These are phyloP conservation scores for Chrysomela aeneicollis DNA, from an alignment of 2,888 invertebrate species.

Conservation along the genomic window DNA sequence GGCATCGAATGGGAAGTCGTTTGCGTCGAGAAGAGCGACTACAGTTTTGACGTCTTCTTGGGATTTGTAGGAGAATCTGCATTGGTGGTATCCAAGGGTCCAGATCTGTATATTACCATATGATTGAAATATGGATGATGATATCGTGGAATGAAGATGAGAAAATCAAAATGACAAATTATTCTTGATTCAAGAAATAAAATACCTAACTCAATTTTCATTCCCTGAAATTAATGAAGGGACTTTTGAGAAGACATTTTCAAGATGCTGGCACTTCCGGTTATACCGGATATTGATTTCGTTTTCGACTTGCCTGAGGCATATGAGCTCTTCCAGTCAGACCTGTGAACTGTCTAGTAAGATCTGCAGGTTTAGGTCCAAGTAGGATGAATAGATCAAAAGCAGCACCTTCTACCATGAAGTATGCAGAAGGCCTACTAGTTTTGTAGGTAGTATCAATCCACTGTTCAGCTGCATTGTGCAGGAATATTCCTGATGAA, in stretches of 20 bases:
- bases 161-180: no score
- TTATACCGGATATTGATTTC: no score
- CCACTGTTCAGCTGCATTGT: slow-evolving; percentile 98
- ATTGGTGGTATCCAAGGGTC: slow-evolving; percentile 43
- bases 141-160: background rate
- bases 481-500: slow-evolving; percentile 59
- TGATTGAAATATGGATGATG: background rate
- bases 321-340: slow-evolving; percentile 92
- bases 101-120: slow-evolving; percentile 27
- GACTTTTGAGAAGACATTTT: background rate
- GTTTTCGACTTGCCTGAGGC: slow-evolving; percentile 57
- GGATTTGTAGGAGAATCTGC: slow-evolving; percentile 71
- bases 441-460: slow-evolving; percentile 75
- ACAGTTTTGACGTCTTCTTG: slow-evolving; percentile 88
- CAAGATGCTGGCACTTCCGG: no score
- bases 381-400: slow-evolving; percentile 90
- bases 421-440: slow-evolving; percentile 69
- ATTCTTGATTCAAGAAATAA: no score
- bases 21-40: slow-evolving; percentile 80
- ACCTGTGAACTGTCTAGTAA: slow-evolving; percentile 82
- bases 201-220: no score
- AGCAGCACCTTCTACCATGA: slow-evolving; percentile 95
- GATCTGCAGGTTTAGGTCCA: slow-evolving; percentile 84
- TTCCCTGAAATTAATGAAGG: no score
- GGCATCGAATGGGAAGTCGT: slow-evolving; percentile 92